Percentiles rank a stretch among this genome's conserved stretches.
phyloP scores from a whole-genome alignment of 2,113 vertebrate genomes.

The Conger conger region DNA sequence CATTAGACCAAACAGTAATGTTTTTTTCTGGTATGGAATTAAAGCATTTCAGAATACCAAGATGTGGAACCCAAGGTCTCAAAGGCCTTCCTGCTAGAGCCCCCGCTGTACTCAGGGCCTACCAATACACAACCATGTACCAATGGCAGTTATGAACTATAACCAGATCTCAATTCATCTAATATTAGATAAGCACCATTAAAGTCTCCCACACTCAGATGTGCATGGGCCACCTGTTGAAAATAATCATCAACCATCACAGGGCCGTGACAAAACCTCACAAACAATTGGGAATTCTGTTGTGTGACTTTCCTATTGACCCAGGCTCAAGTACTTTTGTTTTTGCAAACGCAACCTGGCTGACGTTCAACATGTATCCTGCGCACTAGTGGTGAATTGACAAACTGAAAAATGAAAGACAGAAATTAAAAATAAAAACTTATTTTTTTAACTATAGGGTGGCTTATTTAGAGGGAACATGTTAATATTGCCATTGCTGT shows the following conservation, averaged over 20 bases:
- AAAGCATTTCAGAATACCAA: not conserved
- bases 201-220: not conserved
- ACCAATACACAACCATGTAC: not conserved
- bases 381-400: slow-evolving; percentile 8
- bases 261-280: not conserved
- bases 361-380: not conserved
- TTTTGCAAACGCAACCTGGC: not conserved
- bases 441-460: not conserved
- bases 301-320: not conserved
- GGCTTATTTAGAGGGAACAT: not conserved
- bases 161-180: not conserved
- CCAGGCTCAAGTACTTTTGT: not conserved
- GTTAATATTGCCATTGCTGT: not conserved
- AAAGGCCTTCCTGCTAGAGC: not conserved
- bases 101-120: not conserved
- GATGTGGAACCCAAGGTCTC: not conserved
- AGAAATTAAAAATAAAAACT: not conserved
- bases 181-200: not conserved
- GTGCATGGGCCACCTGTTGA: not conserved
- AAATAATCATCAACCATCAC: not conserved
- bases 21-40: not conserved
- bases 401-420: not conserved
- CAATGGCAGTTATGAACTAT: not conserved
- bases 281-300: not conserved
- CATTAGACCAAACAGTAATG: not conserved